Percentiles rank a stretch among this genome's conserved stretches.
These are phyloP conservation scores for Siniperca undulata DNA, from an alignment of 2,797 vertebrate genomes.

Conservation along the genomic window DNA sequence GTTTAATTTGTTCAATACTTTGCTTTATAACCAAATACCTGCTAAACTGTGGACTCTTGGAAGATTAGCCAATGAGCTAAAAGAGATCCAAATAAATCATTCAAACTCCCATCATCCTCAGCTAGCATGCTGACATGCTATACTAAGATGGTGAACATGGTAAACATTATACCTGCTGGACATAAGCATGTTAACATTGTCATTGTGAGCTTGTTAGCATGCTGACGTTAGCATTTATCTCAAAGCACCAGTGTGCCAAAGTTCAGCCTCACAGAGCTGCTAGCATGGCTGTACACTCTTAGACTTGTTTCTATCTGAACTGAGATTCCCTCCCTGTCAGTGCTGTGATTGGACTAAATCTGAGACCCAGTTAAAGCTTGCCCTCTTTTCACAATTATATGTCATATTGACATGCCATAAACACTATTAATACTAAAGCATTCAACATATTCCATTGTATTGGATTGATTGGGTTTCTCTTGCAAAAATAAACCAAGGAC, in stretches of 20 bases:
- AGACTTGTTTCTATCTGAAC: neutral
- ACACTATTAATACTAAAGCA: constrained; percentile 5
- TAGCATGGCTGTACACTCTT: constrained; percentile 9
- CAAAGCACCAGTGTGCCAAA: constrained; percentile 15
- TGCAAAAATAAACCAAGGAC: neutral
- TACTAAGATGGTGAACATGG: neutral
- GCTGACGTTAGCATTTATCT: constrained; percentile 11
- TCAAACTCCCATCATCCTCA: neutral
- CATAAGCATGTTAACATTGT: constrained; percentile 6
- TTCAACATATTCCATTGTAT: constrained; percentile 7
- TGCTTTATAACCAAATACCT: neutral
- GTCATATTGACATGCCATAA: constrained; percentile 19
- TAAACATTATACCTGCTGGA: constrained; percentile 17
- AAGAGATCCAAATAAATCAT: neutral
- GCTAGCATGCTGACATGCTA: neutral
- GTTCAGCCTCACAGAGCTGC: neutral
- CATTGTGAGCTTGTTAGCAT: constrained; percentile 2
- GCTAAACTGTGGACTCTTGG: too few species aligned
- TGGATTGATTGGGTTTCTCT: constrained; percentile 16
- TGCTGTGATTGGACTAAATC: constrained; percentile 23
- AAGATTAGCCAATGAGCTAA: too few species aligned
- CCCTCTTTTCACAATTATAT: constrained; percentile 46
- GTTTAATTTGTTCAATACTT: neutral
- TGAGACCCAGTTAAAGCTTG: constrained; percentile 37
- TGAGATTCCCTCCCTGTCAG: constrained; percentile 12